phyloP scores from a whole-genome alignment of 2,888 invertebrate species.

The Aphodius granarius region DNA sequence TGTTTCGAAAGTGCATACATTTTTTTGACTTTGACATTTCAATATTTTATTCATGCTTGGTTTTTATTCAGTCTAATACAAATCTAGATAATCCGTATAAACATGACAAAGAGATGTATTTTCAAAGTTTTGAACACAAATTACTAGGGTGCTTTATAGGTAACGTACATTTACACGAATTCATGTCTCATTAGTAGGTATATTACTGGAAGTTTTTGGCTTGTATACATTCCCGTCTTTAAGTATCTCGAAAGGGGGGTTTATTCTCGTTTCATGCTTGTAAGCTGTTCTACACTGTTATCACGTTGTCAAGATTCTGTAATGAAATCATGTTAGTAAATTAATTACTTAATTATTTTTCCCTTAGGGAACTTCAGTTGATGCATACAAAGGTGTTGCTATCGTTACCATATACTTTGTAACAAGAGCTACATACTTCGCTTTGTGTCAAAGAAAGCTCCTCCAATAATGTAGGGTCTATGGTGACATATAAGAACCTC shows the following conservation, averaged over 20 bases:
- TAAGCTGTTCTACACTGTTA: neutral
- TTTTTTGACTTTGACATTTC: no score
- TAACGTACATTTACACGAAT: neutral
- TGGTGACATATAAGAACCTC: neutral
- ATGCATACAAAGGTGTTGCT: constrained; percentile 23
- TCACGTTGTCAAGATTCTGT: constrained; percentile 6
- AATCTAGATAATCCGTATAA: no score
- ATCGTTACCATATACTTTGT: neutral
- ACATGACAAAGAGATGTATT: no score
- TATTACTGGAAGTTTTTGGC: neutral
- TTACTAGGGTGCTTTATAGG: no score
- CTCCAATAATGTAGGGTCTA: neutral
- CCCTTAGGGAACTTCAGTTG: constrained; percentile 5
- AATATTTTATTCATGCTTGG: no score
- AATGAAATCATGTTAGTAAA: constrained; percentile 25
- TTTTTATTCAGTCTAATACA: no score
- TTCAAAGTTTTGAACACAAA: no score
- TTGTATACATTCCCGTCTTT: neutral
- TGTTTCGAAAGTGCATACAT: no score
- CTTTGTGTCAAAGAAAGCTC: neutral
- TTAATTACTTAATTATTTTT: constrained; percentile 29
- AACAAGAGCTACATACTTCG: neutral
- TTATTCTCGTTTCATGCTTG: no score
- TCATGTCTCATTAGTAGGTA: neutral
- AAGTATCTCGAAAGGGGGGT: neutral